Conservation (phyloP, 1,140 invertebrate genomes). For the Cardiocondyla obscurior region DNA sequence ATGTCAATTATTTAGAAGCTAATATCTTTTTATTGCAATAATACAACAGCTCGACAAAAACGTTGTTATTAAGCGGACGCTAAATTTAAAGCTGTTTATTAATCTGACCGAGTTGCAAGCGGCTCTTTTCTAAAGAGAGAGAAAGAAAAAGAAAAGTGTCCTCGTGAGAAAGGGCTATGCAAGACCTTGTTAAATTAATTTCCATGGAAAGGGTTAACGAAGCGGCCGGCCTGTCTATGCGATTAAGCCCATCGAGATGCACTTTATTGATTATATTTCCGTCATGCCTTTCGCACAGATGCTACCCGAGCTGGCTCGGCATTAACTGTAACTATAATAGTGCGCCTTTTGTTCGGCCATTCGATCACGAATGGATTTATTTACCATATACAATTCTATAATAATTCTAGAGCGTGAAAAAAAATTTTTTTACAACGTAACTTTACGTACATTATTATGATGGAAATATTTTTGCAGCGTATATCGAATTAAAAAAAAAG, state of each 20-base stretch:
- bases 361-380: background rate
- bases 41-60: background rate
- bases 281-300: conserved; percentile 52
- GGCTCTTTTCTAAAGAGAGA: conserved; percentile 11
- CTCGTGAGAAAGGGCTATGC: conserved; percentile 20
- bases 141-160: conserved; percentile 11
- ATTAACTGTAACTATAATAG: conserved; percentile 32
- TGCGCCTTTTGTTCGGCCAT: conserved; percentile 7
- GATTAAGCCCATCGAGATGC: conserved; percentile 55
- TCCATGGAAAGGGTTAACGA: conserved; percentile 53
- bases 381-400: background rate
- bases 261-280: conserved; percentile 57
- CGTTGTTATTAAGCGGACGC: background rate
- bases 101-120: background rate
- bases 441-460: too few species aligned
- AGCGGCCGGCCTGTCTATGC: conserved; percentile 42
- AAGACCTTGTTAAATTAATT: conserved; percentile 49
- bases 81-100: conserved; percentile 15
- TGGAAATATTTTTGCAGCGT: too few species aligned
- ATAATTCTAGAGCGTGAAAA: background rate
- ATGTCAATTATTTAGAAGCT: too few species aligned
- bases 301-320: conserved; percentile 19
- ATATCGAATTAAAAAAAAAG: too few species aligned
- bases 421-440: background rate
- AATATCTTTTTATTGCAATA: conserved; percentile 30